These are phyloP conservation scores for Crocodylus rhombifer DNA, from an alignment of 2,797 vertebrate species.

Conservation along the genomic window DNA sequence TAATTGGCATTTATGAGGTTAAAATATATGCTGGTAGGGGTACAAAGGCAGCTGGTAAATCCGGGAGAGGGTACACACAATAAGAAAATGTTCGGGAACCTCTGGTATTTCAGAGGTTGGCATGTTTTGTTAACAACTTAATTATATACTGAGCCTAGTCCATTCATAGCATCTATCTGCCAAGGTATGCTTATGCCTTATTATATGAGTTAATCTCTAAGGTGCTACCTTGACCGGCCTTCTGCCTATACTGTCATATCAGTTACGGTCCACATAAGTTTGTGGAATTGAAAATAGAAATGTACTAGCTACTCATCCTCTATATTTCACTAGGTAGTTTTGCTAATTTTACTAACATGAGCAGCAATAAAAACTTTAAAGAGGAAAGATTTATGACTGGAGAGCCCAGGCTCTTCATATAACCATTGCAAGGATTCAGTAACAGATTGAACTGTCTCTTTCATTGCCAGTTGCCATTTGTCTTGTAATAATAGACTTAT, in stretches of 20 bases:
- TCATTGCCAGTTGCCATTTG: slow-evolving; percentile 57
- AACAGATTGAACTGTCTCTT: slow-evolving; percentile 70
- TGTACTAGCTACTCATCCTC: neutral
- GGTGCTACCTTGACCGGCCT: neutral
- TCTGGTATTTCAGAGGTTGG: neutral
- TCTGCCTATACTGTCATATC: neutral
- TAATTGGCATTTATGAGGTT: too few species aligned
- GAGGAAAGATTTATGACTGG: slow-evolving; percentile 50
- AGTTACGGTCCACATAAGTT: neutral
- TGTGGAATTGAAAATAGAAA: neutral
- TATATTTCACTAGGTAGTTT: neutral
- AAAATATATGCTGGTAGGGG: too few species aligned
- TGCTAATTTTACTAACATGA: slow-evolving; percentile 56
- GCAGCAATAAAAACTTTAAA: slow-evolving; percentile 20
- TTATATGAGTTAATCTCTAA: neutral
- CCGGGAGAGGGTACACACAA: too few species aligned
- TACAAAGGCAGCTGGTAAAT: too few species aligned
- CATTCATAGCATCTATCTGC: too few species aligned
- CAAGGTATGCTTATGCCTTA: neutral
- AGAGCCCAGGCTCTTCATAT: slow-evolving; percentile 34
- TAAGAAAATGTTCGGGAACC: too few species aligned
- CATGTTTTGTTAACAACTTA: neutral
- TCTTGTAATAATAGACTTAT: slow-evolving; percentile 66
- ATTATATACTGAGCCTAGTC: too few species aligned
- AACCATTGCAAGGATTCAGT: slow-evolving; percentile 51